phyloP scores from a whole-genome alignment of 2,888 invertebrate genomes.

The Branchipolynoe longqiensis region DNA sequence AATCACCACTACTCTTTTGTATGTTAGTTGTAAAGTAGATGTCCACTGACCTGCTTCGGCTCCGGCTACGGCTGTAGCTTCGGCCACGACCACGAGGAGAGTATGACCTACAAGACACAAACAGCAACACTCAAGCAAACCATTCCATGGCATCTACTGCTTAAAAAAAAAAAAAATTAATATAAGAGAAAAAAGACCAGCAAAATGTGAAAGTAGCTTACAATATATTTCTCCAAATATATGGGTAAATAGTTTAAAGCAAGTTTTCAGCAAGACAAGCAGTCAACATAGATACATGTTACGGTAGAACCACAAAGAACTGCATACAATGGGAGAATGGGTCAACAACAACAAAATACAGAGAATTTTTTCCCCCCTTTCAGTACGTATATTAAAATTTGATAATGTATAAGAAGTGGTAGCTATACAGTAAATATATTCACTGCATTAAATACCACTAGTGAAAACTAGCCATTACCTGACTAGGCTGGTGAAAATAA shows the following conservation, averaged over 20 bases:
- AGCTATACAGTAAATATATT: no score
- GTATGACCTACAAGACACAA: slow-evolving; percentile 53
- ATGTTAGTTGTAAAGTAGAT: background rate
- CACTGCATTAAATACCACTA: no score
- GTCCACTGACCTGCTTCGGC: slow-evolving; percentile 11
- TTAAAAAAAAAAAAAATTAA: background rate
- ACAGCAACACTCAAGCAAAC: no score
- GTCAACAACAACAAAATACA: background rate
- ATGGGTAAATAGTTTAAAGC: background rate
- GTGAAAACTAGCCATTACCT: no score
- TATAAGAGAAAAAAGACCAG: background rate
- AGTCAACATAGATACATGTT: background rate
- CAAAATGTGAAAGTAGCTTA: background rate
- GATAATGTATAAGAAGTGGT: no score
- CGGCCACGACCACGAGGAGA: slow-evolving; percentile 44
- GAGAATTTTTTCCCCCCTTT: no score
- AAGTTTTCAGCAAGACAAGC: background rate
- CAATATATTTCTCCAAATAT: background rate
- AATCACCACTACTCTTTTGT: no score
- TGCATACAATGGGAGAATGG: background rate
- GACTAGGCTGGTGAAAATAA: no score
- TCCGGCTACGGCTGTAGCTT: slow-evolving; percentile 59
- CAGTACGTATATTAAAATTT: no score
- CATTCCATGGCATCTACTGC: background rate
- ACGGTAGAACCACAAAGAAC: background rate